These are phyloP conservation scores for Spodoptera exigua DNA, from an alignment of 2,888 invertebrate genomes.

Conservation along the genomic window DNA sequence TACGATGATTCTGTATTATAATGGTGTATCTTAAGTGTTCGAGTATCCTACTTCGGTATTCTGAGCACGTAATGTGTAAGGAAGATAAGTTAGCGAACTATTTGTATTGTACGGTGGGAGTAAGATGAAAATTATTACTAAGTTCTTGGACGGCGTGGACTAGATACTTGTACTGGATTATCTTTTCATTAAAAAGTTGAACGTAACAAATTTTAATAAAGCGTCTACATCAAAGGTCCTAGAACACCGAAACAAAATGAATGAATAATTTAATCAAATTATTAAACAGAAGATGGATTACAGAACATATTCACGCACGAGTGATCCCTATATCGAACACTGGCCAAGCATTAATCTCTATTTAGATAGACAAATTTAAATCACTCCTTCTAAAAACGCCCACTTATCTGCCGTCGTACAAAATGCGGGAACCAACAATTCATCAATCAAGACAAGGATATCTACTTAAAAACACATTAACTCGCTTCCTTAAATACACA, in stretches of 20 bases:
- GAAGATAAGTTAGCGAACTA: slow-evolving; percentile 63
- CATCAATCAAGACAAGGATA: slow-evolving; percentile 86
- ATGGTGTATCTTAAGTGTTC: slow-evolving; percentile 61
- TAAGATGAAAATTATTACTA: slow-evolving; percentile 46
- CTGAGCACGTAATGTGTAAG: slow-evolving; percentile 63
- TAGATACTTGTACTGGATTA: background rate
- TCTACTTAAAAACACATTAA: slow-evolving; percentile 86
- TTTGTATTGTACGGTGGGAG: slow-evolving; percentile 47
- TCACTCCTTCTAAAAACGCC: slow-evolving; percentile 73
- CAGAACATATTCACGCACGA: slow-evolving; percentile 6
- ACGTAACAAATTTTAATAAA: too few relatives aligned
- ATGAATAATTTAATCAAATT: slow-evolving; percentile 15
- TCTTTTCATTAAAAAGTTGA: background rate
- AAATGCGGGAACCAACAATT: slow-evolving; percentile 73
- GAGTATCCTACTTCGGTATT: slow-evolving; percentile 63
- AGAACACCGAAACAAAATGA: too few relatives aligned
- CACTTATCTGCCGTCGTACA: slow-evolving; percentile 71
- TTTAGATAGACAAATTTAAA: slow-evolving; percentile 82
- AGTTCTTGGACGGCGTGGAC: slow-evolving; percentile 15
- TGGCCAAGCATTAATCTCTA: slow-evolving; percentile 78
- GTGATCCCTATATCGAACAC: slow-evolving; percentile 7
- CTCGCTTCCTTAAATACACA: slow-evolving; percentile 71
- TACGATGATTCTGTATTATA: slow-evolving; percentile 68
- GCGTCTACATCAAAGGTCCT: too few relatives aligned
- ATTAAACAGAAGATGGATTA: slow-evolving; percentile 28